Conservation (phyloP, 2,797 vertebrate species). For the Rhinella marina region DNA sequence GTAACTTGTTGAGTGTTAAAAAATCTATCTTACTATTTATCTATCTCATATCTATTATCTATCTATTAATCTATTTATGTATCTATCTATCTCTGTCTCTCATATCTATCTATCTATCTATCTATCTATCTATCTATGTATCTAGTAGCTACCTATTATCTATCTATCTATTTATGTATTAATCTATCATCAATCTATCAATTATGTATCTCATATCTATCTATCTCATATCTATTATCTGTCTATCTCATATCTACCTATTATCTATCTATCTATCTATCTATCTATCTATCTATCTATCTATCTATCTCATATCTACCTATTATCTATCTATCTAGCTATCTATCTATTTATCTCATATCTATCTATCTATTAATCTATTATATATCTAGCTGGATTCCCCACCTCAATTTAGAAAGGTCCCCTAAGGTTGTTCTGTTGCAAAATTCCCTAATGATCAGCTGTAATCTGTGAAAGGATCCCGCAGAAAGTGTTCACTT, state of each 20-base stretch:
- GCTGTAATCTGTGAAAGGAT: too few relatives aligned
- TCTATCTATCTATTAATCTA: background rate
- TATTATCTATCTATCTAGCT: constrained; percentile 2
- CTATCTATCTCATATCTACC: constrained; percentile 1
- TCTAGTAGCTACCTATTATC: background rate
- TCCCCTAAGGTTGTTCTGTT: too few relatives aligned
- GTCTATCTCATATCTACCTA: background rate
- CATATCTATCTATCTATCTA: too few relatives aligned
- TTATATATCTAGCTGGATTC: background rate
- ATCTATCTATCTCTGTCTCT: too few relatives aligned
- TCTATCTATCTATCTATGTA: background rate
- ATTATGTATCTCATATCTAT: background rate
- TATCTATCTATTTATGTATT: background rate
- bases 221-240: background rate
- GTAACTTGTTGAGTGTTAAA: too few relatives aligned
- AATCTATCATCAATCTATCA: background rate
- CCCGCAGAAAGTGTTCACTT: too few relatives aligned
- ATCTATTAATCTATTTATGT: too few relatives aligned
- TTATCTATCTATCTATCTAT: background rate
- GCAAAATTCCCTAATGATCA: too few relatives aligned
- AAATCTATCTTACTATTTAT: too few relatives aligned
- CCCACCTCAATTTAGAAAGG: too few relatives aligned
- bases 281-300: constrained; percentile 4
- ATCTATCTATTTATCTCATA: background rate
- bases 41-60: too few relatives aligned